These are phyloP conservation scores for Agrotis segetum DNA, from an alignment of 2,888 invertebrate genomes.

Conservation along the genomic window DNA sequence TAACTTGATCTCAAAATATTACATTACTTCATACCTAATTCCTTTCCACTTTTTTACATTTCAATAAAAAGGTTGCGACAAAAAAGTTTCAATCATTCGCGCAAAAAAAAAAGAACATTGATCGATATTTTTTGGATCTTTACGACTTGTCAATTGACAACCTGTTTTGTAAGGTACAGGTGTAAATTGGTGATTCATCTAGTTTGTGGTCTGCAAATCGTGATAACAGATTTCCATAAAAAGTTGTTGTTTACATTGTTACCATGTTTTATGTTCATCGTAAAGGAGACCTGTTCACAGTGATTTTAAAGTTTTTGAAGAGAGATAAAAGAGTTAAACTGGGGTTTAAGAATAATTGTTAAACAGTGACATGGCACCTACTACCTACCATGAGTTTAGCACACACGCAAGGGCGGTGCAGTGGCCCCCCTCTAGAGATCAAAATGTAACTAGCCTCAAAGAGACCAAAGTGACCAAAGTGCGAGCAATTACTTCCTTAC, in stretches of 20 bases:
- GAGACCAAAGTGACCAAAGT: too few relatives aligned
- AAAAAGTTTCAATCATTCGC: constrained; percentile 22
- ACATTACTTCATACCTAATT: constrained; percentile 22
- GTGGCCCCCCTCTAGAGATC: too few relatives aligned
- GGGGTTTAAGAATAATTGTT: too few relatives aligned
- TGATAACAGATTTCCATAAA: constrained; percentile 48
- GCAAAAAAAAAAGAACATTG: constrained; percentile 10
- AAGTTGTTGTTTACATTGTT: constrained; percentile 27
- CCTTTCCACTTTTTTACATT: constrained; percentile 16
- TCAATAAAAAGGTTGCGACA: not conserved
- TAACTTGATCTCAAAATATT: not conserved
- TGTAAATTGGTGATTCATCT: constrained; percentile 28
- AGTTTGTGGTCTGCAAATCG: constrained; percentile 14
- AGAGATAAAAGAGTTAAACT: not conserved
- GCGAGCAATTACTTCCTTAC: too few relatives aligned
- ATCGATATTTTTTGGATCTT: constrained; percentile 1
- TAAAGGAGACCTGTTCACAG: constrained; percentile 18
- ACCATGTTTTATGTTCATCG: constrained; percentile 2
- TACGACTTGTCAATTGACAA: constrained; percentile 8
- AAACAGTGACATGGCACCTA: too few relatives aligned
- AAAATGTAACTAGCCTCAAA: too few relatives aligned
- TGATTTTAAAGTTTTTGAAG: constrained; percentile 28
- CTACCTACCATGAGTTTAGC: too few relatives aligned
- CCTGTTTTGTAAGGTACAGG: not conserved
- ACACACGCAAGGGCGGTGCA: too few relatives aligned